A percentile compares a stretch with the other conserved stretches of the same genome.
Evolutionary conservation across 1,140 invertebrate species (phyloP).

Genomic region (Drosophila virilis): DNA sequence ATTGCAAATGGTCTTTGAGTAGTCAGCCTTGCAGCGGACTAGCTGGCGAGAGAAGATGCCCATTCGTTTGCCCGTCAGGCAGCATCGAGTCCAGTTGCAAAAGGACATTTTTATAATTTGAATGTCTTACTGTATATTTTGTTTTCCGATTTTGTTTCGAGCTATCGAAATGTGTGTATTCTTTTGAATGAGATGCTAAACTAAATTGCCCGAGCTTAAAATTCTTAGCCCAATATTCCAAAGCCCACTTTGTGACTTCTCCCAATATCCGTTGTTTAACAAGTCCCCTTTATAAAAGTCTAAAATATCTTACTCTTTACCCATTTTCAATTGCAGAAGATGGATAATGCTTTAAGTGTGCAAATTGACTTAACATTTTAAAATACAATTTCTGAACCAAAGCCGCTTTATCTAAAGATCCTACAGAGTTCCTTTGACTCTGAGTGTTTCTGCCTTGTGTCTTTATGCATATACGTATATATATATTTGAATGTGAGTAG

Average conservation of each 20-base stretch:
- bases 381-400: too few species aligned
- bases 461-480: background rate
- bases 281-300: background rate
- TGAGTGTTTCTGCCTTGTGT: background rate
- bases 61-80: background rate
- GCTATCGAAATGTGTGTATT: constrained; percentile 24
- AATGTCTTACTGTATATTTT: background rate
- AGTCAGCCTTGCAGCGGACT: constrained; percentile 77
- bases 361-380: constrained; percentile 2
- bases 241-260: background rate
- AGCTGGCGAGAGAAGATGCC: background rate
- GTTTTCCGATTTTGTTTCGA: constrained; percentile 26
- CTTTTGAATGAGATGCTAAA: background rate
- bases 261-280: too few species aligned
- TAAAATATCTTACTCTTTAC: background rate
- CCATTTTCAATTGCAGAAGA: background rate
- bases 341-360: background rate
- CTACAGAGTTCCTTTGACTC: background rate
- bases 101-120: constrained; percentile 17
- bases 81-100: constrained; percentile 15
- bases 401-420: background rate
- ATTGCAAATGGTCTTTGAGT: constrained; percentile 91
- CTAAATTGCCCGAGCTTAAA: too few species aligned
- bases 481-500: background rate
- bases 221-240: too few species aligned